Percentiles rank a stretch among this genome's conserved stretches.
These are phyloP conservation scores for Bolborhynchus lineola DNA, from an alignment of 2,113 vertebrate genomes.

Conservation along the genomic window DNA sequence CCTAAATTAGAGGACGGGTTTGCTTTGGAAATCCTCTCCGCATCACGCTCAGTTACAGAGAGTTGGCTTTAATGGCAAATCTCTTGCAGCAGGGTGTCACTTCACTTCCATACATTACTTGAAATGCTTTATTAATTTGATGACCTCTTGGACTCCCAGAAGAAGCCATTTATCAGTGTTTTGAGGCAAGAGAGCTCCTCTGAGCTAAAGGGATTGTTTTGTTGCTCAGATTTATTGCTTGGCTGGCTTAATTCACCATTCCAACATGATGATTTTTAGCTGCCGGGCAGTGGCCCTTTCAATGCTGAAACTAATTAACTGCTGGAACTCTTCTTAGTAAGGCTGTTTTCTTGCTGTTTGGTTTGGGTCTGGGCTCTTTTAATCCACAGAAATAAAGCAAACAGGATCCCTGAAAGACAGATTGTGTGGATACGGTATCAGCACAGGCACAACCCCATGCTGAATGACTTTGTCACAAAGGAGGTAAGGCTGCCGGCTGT, in stretches of 20 bases:
- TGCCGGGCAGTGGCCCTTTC: constrained; percentile 53
- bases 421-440: background rate
- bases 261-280: constrained; percentile 52
- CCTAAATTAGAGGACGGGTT: constrained; percentile 25
- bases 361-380: background rate
- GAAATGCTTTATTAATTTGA: constrained; percentile 61
- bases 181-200: constrained; percentile 1
- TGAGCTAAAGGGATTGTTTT: constrained; percentile 43
- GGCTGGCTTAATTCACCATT: constrained; percentile 55
- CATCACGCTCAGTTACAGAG: constrained; percentile 4
- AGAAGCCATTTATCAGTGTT: constrained; percentile 42
- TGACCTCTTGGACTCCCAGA: constrained; percentile 29
- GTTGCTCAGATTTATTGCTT: constrained; percentile 59
- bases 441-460: background rate
- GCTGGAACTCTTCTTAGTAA: constrained; percentile 4
- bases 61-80: constrained; percentile 32
- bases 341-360: background rate
- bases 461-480: background rate
- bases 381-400: background rate
- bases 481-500: background rate
- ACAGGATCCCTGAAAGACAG: background rate
- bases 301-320: constrained; percentile 53
- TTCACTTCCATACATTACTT: constrained; percentile 44
- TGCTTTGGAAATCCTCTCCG: background rate
- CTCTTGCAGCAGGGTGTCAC: constrained; percentile 42